Evolutionary conservation across 37 sponge, comb jelly and placozoan genomes (phyloP), one percentile per base, ranked within the genome.

Genomic region (Diacarnus erythraeanus): DNA sequence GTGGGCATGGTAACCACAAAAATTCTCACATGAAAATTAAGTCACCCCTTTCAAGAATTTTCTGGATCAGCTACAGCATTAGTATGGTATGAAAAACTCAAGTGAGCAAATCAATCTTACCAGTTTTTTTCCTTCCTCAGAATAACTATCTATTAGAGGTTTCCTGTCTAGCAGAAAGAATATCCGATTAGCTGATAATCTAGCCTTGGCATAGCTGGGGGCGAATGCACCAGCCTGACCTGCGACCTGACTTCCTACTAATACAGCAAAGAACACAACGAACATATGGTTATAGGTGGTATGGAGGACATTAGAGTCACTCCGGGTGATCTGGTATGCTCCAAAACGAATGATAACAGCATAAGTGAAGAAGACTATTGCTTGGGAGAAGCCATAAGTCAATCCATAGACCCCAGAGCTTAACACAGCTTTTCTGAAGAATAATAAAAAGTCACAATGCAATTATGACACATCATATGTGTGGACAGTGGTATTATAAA

Each of bases 221-320:
- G 85, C 93, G 80, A 91, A 91, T 33, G 93, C 80, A 1, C 83
- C 70, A 35, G 88, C 92, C 70, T 94, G 92, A 17, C 93, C 93
- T 25, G 82, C 89, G 1, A 83, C 79, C 37, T 71, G 23, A 4
- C 82, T 89, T 15, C 94, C 85, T 80, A 91, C 87, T 17, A 94
- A 51, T 18, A 94, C 75, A 63, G 94, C 94, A 75, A 65, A 57
- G 66, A 94, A 88, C 15, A 84, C 94, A 17, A 87, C 79, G 66
- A 75, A 86, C 10, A 87, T 58, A 12, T 76, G 67, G 12, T 56
- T 57, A 76, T 84, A 93, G 10, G 21, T 29, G 0, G 69, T 44
- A 41, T 64, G 47, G 1, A 43, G 42, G 1, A 84, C 31, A 21
- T 71, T n/a, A 33, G 44, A 9, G 0, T 41, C 27, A n/a, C 42